Evolutionary conservation across 2,888 invertebrate genomes (phyloP).

Genomic region (Allacma fusca): DNA sequence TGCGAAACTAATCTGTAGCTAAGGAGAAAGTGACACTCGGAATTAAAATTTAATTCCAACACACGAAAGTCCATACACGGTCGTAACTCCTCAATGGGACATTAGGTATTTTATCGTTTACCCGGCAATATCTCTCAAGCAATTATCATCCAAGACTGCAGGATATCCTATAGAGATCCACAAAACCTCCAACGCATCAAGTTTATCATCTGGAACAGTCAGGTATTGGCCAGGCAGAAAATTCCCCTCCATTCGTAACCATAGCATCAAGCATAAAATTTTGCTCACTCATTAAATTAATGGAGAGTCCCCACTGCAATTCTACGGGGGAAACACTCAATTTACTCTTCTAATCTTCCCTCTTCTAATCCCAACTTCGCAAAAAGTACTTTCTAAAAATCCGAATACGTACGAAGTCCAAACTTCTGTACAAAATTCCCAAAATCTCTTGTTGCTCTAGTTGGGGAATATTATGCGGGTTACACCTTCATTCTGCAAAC

Average conservation of each 20-base stretch:
- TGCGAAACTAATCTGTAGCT: conserved; percentile 4
- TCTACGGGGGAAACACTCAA: not conserved
- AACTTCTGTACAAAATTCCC: too few relatives aligned
- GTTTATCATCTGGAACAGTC: conserved; percentile 5
- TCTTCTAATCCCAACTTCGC: not conserved
- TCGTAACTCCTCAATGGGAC: not conserved
- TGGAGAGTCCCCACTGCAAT: conserved; percentile 1
- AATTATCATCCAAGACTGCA: not conserved
- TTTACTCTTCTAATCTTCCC: conserved; percentile 1
- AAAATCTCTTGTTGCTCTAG: too few relatives aligned
- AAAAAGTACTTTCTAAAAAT: too few relatives aligned
- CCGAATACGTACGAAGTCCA: too few relatives aligned
- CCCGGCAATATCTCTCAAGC: not conserved
- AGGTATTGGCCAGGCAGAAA: not conserved
- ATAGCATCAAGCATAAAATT: conserved; percentile 12
- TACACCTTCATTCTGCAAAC: too few relatives aligned
- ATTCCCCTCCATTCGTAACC: not conserved
- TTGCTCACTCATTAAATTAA: conserved; percentile 7
- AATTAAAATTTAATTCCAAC: not conserved
- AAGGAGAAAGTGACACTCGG: conserved; percentile 7
- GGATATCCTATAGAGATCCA: too few relatives aligned
- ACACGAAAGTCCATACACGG: too few relatives aligned
- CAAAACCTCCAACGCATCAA: not conserved
- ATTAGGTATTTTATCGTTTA: not conserved
- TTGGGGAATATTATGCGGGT: too few relatives aligned